Percentiles rank a stretch among this genome's conserved stretches.
Conservation (phyloP, 2,113 vertebrate genomes). For the Mellivora capensis region DNA sequence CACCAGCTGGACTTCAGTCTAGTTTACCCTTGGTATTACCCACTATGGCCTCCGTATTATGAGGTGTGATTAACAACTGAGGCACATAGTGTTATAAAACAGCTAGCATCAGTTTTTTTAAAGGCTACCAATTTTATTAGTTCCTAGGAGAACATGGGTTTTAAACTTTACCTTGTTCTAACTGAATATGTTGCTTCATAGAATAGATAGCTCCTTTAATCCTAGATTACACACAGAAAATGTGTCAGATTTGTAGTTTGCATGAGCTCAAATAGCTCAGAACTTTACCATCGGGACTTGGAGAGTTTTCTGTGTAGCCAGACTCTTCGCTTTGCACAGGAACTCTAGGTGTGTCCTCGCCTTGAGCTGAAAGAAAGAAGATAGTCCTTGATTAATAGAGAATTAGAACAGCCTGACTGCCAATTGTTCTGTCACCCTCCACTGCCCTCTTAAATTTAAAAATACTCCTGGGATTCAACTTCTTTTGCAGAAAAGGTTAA, state of each 20-base stretch:
- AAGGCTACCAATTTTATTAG: constrained; percentile 9
- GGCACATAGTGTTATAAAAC: background rate
- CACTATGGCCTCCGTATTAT: background rate
- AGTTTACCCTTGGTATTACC: background rate
- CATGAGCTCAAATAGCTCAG: background rate
- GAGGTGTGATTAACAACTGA: background rate
- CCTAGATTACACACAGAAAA: background rate
- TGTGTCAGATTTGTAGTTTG: background rate
- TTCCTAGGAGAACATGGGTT: constrained; percentile 29
- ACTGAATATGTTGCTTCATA: background rate
- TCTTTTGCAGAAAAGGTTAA: constrained; percentile 30
- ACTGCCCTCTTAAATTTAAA: constrained; percentile 48
- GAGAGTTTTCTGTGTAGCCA: constrained; percentile 57
- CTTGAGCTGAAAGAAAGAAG: constrained; percentile 59
- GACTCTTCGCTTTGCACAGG: constrained; percentile 65
- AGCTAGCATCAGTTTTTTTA: background rate
- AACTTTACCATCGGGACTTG: constrained; percentile 79
- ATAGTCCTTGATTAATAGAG: constrained; percentile 1
- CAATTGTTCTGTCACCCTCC: constrained; percentile 13
- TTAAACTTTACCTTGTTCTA: constrained; percentile 48
- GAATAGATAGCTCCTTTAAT: background rate
- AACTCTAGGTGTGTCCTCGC: constrained; percentile 50
- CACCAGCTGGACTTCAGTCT: background rate
- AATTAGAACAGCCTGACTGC: constrained; percentile 25
- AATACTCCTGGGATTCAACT: constrained; percentile 30